Percentiles rank a stretch among this genome's conserved stretches.
These are phyloP conservation scores for Periophthalmus magnuspinnatus DNA, from an alignment of 2,797 vertebrate genomes.

Conservation along the genomic window DNA sequence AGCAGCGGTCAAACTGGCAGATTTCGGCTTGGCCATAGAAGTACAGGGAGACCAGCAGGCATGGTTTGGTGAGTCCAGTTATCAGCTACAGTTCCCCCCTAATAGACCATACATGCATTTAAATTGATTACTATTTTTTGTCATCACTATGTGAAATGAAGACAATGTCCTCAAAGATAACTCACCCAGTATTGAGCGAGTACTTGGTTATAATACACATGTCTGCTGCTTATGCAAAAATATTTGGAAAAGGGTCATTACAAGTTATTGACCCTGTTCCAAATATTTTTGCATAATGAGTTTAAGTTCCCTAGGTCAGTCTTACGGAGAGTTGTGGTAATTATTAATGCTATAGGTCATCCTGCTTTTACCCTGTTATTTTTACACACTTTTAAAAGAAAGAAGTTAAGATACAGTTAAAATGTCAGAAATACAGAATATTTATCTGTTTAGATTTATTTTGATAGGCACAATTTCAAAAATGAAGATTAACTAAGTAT, in stretches of 20 bases:
- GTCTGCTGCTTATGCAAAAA: conserved; percentile 28
- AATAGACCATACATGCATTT: too few species aligned
- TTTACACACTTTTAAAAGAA: too few species aligned
- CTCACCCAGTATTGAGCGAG: background rate
- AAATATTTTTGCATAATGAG: conserved; percentile 22
- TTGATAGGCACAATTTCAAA: too few species aligned
- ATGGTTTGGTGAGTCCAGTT: conserved; percentile 89
- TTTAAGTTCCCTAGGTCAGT: conserved; percentile 32
- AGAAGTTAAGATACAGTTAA: too few species aligned
- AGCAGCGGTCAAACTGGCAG: conserved; percentile 95
- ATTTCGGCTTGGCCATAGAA: conserved; percentile 96
- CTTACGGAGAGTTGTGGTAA: too few species aligned
- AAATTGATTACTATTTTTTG: background rate
- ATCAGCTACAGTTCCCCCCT: too few species aligned
- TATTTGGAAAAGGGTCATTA: too few species aligned
- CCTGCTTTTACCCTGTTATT: too few species aligned
- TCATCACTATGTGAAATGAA: background rate
- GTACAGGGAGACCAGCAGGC: conserved; percentile 97
- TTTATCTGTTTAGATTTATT: too few species aligned
- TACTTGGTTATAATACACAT: background rate
- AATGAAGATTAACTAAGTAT: too few species aligned
- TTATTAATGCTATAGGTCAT: too few species aligned
- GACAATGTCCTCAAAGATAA: background rate
- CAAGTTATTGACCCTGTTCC: conserved; percentile 19
- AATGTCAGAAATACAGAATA: too few species aligned